These are phyloP conservation scores for Oedothorax gibbosus DNA, from an alignment of 1,140 invertebrate species.

Conservation along the genomic window DNA sequence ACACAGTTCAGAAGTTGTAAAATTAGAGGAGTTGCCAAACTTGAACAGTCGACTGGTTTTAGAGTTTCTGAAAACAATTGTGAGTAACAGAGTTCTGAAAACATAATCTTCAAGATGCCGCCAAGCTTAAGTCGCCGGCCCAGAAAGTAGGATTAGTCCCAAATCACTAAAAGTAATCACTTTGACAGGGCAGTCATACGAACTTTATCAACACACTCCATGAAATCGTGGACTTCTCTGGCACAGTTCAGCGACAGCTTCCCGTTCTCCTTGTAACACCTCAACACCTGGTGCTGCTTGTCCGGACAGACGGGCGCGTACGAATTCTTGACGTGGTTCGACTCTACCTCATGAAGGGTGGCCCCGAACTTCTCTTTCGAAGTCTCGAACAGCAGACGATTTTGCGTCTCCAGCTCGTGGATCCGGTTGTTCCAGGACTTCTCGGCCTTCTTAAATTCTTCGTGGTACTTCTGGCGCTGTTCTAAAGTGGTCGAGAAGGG, in stretches of 20 bases:
- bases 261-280: slow-evolving; percentile 66
- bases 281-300: slow-evolving; percentile 64
- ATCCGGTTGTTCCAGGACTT: slow-evolving; percentile 49
- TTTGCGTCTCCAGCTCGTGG: slow-evolving; percentile 36
- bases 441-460: slow-evolving; percentile 53
- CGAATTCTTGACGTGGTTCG: slow-evolving; percentile 63
- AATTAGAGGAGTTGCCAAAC: too few species aligned
- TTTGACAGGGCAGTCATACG: slow-evolving; percentile 44
- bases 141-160: too few species aligned
- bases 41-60: too few species aligned
- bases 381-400: slow-evolving; percentile 32
- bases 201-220: slow-evolving; percentile 66
- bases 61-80: too few species aligned
- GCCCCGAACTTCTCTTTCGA: slow-evolving; percentile 31
- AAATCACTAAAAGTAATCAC: slow-evolving; percentile 3
- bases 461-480: slow-evolving; percentile 52
- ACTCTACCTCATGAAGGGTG: slow-evolving; percentile 44
- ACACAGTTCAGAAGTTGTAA: too few species aligned
- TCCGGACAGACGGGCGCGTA: slow-evolving; percentile 66
- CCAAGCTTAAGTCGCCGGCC: too few species aligned
- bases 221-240: slow-evolving; percentile 65
- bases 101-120: too few species aligned
- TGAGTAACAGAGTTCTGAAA: too few species aligned
- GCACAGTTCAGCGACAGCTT: slow-evolving; percentile 66
- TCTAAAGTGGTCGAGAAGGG: slow-evolving; percentile 42